Evolutionary conservation across 2,888 invertebrate genomes (phyloP).

Genomic region (Minunthozetes semirufus): DNA sequence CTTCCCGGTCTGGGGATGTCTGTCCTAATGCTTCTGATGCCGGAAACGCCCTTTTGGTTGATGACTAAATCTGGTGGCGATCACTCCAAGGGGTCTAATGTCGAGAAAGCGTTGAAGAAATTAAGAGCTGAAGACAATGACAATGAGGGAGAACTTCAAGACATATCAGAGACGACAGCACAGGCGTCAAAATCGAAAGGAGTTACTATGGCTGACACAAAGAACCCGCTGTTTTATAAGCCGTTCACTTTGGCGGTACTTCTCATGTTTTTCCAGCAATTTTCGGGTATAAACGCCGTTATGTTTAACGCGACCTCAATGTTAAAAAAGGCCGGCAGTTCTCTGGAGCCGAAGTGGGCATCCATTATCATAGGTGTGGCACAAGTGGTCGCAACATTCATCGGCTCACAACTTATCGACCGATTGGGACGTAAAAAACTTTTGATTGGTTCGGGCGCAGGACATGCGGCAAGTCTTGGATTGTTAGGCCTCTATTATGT

Average conservation of each 20-base stretch:
- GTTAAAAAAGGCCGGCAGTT: constrained; percentile 46
- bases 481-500: constrained; percentile 47
- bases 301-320: constrained; percentile 50
- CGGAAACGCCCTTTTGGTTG: constrained; percentile 42
- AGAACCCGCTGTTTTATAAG: constrained; percentile 44
- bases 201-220: constrained; percentile 42
- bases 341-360: constrained; percentile 42
- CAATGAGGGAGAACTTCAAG: constrained; percentile 33
- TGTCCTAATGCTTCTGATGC: constrained; percentile 37
- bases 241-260: constrained; percentile 46
- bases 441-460: constrained; percentile 48
- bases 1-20: constrained; percentile 20
- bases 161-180: constrained; percentile 31
- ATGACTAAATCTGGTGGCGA: constrained; percentile 28
- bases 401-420: constrained; percentile 48
- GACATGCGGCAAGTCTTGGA: constrained; percentile 45
- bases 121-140: constrained; percentile 43
- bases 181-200: background rate
- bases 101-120: constrained; percentile 45
- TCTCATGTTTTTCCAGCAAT: constrained; percentile 49
- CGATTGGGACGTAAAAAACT: constrained; percentile 48
- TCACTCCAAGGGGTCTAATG: constrained; percentile 28
- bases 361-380: constrained; percentile 47
- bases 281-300: constrained; percentile 50
- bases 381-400: constrained; percentile 48